Percentiles rank a stretch among this genome's conserved stretches.
These are phyloP conservation scores for Drosophila willistoni DNA, from an alignment of 1,140 invertebrate species.

Conservation along the genomic window DNA sequence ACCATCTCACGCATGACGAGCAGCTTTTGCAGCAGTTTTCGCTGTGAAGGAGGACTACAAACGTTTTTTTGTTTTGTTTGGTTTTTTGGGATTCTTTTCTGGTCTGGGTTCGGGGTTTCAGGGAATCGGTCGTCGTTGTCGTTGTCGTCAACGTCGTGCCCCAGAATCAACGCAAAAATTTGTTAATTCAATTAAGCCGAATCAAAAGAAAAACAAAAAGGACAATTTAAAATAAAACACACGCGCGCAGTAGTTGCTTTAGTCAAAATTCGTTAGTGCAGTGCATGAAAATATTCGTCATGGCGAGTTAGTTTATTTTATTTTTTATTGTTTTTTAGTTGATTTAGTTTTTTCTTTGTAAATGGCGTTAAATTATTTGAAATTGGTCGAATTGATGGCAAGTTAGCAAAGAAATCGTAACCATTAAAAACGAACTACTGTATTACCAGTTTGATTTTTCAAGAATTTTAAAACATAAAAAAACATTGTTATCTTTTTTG, in stretches of 20 bases:
- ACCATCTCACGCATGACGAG: slow-evolving; percentile 56
- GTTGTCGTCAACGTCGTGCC: neutral
- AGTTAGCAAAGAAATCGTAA: too few species aligned
- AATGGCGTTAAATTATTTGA: slow-evolving; percentile 3
- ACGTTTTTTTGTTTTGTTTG: too few species aligned
- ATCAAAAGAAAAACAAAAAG: neutral
- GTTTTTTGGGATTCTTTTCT: neutral
- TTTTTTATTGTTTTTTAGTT: neutral
- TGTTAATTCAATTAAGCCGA: slow-evolving; percentile 30
- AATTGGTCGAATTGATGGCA: neutral
- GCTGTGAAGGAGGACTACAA: too few species aligned
- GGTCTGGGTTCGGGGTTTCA: neutral
- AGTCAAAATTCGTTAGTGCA: slow-evolving; percentile 22
- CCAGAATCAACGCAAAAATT: slow-evolving; percentile 24
- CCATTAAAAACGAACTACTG: too few species aligned
- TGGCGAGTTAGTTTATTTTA: neutral
- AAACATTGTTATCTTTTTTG: too few species aligned
- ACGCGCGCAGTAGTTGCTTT: neutral
- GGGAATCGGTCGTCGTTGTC: slow-evolving; percentile 1
- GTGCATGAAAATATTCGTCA: slow-evolving; percentile 11
- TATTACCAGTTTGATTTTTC: too few species aligned
- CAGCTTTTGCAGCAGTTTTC: slow-evolving; percentile 35
- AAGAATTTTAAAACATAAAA: too few species aligned
- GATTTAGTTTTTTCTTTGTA: neutral
- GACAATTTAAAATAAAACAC: neutral